These are phyloP conservation scores for Cryptoprocta ferox DNA, from an alignment of 2,797 vertebrate genomes.

Conservation along the genomic window DNA sequence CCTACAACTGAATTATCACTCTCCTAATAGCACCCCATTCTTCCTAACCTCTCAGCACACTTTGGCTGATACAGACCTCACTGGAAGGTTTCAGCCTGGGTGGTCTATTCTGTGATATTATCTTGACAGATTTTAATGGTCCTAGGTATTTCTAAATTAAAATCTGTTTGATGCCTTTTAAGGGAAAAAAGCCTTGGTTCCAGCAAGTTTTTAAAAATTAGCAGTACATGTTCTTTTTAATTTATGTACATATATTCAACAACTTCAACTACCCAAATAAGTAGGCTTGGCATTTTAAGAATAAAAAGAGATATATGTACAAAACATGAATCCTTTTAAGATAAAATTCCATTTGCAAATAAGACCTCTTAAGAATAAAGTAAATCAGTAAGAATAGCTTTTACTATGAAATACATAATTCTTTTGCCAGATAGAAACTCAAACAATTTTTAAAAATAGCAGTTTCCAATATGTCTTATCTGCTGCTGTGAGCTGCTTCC, in stretches of 20 bases:
- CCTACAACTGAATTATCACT: slow-evolving; percentile 45
- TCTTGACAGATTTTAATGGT: slow-evolving; percentile 57
- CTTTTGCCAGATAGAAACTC: slow-evolving; percentile 35
- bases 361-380: slow-evolving; percentile 41
- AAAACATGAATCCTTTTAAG: slow-evolving; percentile 34
- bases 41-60: background rate
- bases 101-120: slow-evolving; percentile 53
- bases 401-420: slow-evolving; percentile 41
- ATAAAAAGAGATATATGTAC: slow-evolving; percentile 9
- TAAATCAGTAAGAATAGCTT: slow-evolving; percentile 44
- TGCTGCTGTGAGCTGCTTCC: slow-evolving; percentile 51
- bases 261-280: slow-evolving; percentile 48
- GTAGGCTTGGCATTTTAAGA: slow-evolving; percentile 23
- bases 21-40: background rate
- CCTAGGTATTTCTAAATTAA: slow-evolving; percentile 50
- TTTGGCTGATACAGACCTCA: background rate
- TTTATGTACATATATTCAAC: slow-evolving; percentile 45
- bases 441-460: background rate
- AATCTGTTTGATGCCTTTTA: slow-evolving; percentile 46
- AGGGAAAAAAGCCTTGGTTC: background rate
- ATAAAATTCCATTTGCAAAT: slow-evolving; percentile 43
- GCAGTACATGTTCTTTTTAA: slow-evolving; percentile 28
- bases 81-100: slow-evolving; percentile 11
- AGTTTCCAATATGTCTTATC: slow-evolving; percentile 44
- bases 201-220: slow-evolving; percentile 10